Conservation (phyloP, 2,888 invertebrate genomes). For the Isoperla grammatica region DNA sequence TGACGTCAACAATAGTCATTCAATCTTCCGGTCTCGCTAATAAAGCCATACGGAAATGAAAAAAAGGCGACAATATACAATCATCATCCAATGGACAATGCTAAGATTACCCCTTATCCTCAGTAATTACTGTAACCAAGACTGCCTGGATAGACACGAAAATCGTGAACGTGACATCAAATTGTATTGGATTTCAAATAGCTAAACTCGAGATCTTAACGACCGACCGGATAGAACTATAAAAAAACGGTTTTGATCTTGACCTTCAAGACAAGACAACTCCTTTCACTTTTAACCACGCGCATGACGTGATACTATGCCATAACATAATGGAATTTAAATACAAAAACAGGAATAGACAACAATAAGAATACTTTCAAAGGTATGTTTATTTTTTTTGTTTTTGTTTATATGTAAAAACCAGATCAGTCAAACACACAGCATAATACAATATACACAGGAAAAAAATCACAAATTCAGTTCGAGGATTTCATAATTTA, state of each 20-base stretch:
- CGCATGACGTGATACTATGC: conserved; percentile 4
- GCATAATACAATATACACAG: not conserved
- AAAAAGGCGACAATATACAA: too few species aligned
- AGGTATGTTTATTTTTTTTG: conserved; percentile 1
- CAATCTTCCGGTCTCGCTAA: too few species aligned
- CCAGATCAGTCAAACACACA: not conserved
- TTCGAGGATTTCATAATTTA: not conserved
- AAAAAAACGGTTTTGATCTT: not conserved
- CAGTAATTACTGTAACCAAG: too few species aligned
- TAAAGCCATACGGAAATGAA: too few species aligned
- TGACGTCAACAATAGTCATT: too few species aligned
- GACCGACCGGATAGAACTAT: too few species aligned
- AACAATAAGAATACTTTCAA: conserved; percentile 3
- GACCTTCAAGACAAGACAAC: conserved; percentile 4
- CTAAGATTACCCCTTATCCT: too few species aligned
- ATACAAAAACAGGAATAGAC: not conserved
- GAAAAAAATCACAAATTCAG: not conserved
- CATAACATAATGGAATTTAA: conserved; percentile 9
- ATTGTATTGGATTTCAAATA: too few species aligned
- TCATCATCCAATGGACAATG: too few species aligned
- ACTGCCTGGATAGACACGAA: too few species aligned
- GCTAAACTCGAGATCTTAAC: too few species aligned
- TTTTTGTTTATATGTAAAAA: conserved; percentile 3
- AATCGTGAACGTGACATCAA: too few species aligned
- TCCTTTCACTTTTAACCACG: conserved; percentile 12